These are phyloP conservation scores for Ophraella communa DNA, from an alignment of 2,888 invertebrate species.

Conservation along the genomic window DNA sequence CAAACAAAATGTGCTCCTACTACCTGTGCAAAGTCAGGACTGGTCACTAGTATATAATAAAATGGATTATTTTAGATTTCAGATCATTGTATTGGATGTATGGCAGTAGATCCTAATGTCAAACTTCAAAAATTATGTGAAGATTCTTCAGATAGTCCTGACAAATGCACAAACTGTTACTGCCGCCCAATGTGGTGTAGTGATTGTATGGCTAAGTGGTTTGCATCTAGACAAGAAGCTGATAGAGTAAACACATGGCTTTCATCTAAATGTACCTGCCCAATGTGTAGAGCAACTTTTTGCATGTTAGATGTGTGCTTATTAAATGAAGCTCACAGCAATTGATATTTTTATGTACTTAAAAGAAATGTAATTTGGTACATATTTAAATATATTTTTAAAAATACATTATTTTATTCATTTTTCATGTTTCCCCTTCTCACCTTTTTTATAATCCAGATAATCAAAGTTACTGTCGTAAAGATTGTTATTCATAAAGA, in stretches of 20 bases:
- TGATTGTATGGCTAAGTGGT: conserved; percentile 86
- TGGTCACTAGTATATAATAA: not conserved
- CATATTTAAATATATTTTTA: not conserved
- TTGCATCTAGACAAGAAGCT: conserved; percentile 81
- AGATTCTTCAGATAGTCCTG: conserved; percentile 56
- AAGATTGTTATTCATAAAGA: too few relatives aligned
- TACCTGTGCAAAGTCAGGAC: too few relatives aligned
- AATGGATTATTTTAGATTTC: conserved; percentile 65
- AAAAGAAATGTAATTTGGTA: not conserved
- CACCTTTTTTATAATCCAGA: too few relatives aligned
- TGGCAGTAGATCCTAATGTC: conserved; percentile 78
- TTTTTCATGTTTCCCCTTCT: too few relatives aligned
- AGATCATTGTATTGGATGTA: conserved; percentile 89
- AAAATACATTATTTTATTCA: too few relatives aligned
- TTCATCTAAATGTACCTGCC: conserved; percentile 83
- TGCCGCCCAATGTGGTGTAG: conserved; percentile 91
- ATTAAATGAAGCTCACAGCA: conserved; percentile 6
- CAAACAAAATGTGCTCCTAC: too few relatives aligned
- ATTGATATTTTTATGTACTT: not conserved
- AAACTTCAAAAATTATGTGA: conserved; percentile 75
- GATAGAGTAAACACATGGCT: conserved; percentile 78
- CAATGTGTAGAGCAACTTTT: conserved; percentile 84
- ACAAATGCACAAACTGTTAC: conserved; percentile 66
- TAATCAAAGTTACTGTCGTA: too few relatives aligned
- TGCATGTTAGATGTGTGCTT: conserved; percentile 82